Evolutionary conservation across 2,888 invertebrate species (phyloP).

Genomic region (Erpobdella octoculata): DNA sequence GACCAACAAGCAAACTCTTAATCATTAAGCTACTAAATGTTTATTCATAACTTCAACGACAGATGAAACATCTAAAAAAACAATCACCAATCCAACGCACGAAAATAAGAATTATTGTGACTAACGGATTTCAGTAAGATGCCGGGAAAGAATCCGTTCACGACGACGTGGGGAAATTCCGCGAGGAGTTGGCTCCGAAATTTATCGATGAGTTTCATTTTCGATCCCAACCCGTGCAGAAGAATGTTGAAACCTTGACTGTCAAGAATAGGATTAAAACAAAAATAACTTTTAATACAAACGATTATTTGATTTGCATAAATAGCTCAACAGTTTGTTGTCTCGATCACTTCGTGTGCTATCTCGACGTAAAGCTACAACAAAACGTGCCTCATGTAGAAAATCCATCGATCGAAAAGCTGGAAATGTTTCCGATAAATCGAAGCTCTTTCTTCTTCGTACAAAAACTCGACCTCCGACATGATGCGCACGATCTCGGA

Average conservation of each 20-base stretch:
- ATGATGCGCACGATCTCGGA: conserved; percentile 41
- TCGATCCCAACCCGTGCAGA: conserved; percentile 83
- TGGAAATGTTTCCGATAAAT: conserved; percentile 41
- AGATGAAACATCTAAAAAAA: no score
- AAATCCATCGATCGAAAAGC: conserved; percentile 48
- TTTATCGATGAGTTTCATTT: conserved; percentile 66
- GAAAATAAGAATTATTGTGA: no score
- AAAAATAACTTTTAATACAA: background rate
- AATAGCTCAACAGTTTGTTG: background rate
- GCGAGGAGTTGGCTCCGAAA: conserved; percentile 63
- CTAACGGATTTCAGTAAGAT: conserved; percentile 70
- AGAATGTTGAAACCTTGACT: conserved; percentile 74
- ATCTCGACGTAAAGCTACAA: background rate
- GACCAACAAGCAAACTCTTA: no score
- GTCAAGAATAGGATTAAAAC: background rate
- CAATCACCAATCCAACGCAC: no score
- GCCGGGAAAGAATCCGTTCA: conserved; percentile 87
- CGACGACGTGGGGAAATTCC: conserved; percentile 65
- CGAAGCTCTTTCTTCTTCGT: conserved; percentile 39
- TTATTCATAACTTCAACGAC: no score
- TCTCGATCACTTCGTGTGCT: no score
- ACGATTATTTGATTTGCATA: no score
- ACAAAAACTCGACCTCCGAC: conserved; percentile 38
- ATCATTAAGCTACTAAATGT: no score
- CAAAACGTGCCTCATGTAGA: conserved; percentile 43